Conservation (phyloP, 2,888 invertebrate species). For the Nesidiocoris tenuis region DNA sequence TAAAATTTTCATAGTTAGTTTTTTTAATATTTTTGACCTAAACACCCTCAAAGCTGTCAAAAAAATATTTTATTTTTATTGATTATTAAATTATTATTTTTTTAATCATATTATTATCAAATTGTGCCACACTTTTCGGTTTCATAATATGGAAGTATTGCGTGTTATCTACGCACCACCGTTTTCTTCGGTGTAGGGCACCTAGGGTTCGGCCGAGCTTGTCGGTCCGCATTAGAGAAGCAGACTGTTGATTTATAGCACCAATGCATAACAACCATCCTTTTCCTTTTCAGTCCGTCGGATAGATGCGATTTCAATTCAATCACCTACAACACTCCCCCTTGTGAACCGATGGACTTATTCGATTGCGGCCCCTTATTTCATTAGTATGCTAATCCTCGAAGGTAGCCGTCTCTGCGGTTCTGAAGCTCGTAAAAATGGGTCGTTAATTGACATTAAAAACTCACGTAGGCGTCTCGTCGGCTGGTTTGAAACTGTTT, state of each 20-base stretch:
- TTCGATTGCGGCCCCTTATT: conserved; percentile 26
- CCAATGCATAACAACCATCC: neutral
- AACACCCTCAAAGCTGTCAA: too few species aligned
- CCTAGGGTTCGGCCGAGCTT: too few species aligned
- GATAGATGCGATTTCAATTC: conserved; percentile 23
- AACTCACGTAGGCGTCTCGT: neutral
- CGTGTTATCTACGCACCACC: too few species aligned
- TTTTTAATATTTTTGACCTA: too few species aligned
- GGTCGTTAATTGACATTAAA: neutral
- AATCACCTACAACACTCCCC: conserved; percentile 22
- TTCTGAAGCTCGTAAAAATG: neutral
- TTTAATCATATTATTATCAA: too few species aligned
- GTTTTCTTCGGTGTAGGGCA: too few species aligned
- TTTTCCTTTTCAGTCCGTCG: neutral
- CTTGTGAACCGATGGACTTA: conserved; percentile 31
- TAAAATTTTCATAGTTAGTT: too few species aligned
- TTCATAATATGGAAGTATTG: too few species aligned
- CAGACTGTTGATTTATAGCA: neutral
- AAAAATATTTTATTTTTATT: too few species aligned
- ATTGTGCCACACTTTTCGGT: too few species aligned
- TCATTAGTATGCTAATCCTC: conserved; percentile 32
- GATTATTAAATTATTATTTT: too few species aligned
- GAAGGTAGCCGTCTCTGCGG: neutral
- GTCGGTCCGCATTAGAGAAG: too few species aligned
- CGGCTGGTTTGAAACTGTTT: neutral